Percentiles rank a stretch among this genome's conserved stretches.
Evolutionary conservation across 2,888 invertebrate genomes (phyloP).

Genomic region (Lithophane ornitopus): DNA sequence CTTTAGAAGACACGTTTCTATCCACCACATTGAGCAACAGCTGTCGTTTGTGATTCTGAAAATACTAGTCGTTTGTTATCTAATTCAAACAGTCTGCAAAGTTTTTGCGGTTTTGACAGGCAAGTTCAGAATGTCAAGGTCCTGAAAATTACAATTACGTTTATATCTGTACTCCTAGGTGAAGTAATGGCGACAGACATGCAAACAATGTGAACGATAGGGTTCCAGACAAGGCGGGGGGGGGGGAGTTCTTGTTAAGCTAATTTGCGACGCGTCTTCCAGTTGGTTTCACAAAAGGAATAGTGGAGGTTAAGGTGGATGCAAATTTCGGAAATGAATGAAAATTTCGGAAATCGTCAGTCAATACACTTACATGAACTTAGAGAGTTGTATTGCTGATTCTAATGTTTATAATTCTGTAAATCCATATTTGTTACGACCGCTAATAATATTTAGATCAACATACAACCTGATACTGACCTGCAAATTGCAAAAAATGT

Average conservation of each 20-base stretch:
- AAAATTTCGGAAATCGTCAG: no score
- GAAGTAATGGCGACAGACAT: constrained; percentile 36
- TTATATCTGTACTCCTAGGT: constrained; percentile 31
- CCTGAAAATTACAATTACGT: constrained; percentile 45
- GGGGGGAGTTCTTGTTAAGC: constrained; percentile 10
- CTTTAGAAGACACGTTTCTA: background rate
- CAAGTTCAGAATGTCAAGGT: constrained; percentile 50
- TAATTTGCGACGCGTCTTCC: constrained; percentile 21
- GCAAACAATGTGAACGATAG: constrained; percentile 34
- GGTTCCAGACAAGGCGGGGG: background rate
- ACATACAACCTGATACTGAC: no score
- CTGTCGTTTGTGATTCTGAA: constrained; percentile 26
- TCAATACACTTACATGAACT: no score
- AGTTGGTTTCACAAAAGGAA: background rate
- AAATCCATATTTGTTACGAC: no score
- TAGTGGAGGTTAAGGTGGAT: background rate
- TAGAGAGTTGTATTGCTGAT: no score
- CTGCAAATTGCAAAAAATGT: no score
- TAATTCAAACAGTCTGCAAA: constrained; percentile 35
- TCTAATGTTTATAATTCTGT: no score
- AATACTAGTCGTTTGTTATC: constrained; percentile 31
- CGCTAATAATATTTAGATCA: no score
- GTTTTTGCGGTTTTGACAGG: constrained; percentile 20
- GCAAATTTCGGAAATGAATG: no score
- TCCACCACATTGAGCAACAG: constrained; percentile 6